These are phyloP conservation scores for Cantharis nigra DNA, from an alignment of 2,888 invertebrate genomes.

Conservation along the genomic window DNA sequence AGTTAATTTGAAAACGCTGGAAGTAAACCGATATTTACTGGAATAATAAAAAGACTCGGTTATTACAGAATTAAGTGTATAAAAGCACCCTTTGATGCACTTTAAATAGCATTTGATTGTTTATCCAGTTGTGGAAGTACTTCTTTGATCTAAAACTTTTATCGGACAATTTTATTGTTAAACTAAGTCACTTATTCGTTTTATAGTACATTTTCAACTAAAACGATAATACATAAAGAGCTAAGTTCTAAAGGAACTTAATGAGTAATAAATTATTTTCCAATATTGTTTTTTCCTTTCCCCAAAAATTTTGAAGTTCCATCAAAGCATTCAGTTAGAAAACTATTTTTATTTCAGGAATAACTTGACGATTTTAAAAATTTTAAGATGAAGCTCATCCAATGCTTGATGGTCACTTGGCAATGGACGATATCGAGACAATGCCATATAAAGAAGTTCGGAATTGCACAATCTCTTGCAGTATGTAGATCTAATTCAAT, in stretches of 20 bases:
- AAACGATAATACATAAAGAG: background rate
- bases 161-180: background rate
- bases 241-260: background rate
- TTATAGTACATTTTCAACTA: background rate
- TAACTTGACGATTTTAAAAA: background rate
- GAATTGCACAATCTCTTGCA: background rate
- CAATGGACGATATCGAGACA: background rate
- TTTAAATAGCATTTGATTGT: slow-evolving; percentile 2
- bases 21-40: background rate
- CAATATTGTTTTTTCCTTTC: background rate
- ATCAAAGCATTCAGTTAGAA: no score
- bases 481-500: background rate
- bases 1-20: background rate
- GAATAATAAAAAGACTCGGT: background rate
- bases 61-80: background rate
- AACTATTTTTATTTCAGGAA: no score
- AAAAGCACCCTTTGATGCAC: background rate
- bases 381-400: background rate
- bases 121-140: background rate
- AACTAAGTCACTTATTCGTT: background rate
- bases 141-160: background rate
- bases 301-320: no score
- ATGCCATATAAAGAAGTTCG: background rate
- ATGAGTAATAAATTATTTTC: background rate
- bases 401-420: background rate